Base-by-base conservation (phyloP, 2,888 invertebrate species). In the Melanostoma scalare region DNA sequence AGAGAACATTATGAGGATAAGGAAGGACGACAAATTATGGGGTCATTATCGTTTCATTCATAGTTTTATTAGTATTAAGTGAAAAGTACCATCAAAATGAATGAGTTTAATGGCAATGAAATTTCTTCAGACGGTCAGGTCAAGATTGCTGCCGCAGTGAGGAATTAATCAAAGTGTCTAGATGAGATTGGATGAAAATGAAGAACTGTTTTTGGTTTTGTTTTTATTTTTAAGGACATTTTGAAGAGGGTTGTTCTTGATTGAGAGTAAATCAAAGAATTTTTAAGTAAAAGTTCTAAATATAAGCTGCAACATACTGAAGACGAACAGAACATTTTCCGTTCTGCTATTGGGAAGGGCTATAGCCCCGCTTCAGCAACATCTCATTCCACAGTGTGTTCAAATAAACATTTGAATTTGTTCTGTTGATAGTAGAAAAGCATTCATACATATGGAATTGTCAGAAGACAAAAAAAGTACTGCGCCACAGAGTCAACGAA, bases 41-140 rank as follows among this genome's bases (percentile, higher is more conserved):
- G 68, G 72, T 77, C 78, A 78, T 82, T 78, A 82, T 73, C 73
- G 65, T 77, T 72, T 56, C 50, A 61, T 35, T 73, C 30, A 52
- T 8, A 30, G 1, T 9, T 42, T 69, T 76, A 53, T 60, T 72
- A 67, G 33, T 36, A 10, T 67, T 40, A 53, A 63, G 58, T 65
- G 58, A 50, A 75, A 75, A 69, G 48, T 31, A 35, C 69, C 69
- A 61, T 65, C 44, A 36, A 44, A 48, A 84, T 65, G 60, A 71
- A 56, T 35, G 40, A 55, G 52, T 42, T 60, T 71, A 76, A 81
- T 82, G 81, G 55, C 78, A 42, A 67, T 76, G 65, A 61, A 72
- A 67, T 63, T 61, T 50, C 38, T 60, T 69, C 31, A 33, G 53
- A 68, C 55, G 40, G 42, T 48, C 58, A 44, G 4, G 44, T 73